phyloP scores from a whole-genome alignment of 2,113 vertebrate genomes.

The Pachycephala philippinensis region DNA sequence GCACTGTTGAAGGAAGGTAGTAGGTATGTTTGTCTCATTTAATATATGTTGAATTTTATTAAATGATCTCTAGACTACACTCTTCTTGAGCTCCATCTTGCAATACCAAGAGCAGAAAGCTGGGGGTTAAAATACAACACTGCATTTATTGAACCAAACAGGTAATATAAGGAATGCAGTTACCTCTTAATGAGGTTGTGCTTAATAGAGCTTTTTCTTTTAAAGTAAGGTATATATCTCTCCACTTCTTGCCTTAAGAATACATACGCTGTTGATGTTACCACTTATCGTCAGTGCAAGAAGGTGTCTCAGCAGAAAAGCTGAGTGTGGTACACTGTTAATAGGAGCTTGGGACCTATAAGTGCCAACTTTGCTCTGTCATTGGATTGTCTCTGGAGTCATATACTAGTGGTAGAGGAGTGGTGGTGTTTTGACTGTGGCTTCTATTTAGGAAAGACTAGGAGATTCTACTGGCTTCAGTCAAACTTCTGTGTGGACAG shows the following conservation, averaged over 20 bases:
- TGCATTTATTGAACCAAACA: neutral
- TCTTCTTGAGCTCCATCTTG: neutral
- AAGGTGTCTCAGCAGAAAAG: neutral
- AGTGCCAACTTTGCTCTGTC: neutral
- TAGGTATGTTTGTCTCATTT: constrained; percentile 77
- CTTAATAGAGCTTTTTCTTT: neutral
- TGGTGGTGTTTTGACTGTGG: neutral
- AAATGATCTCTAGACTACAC: neutral
- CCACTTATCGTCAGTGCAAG: neutral
- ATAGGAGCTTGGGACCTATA: neutral
- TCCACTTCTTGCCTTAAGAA: neutral
- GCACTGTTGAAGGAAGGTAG: constrained; percentile 91
- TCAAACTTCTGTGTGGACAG: neutral
- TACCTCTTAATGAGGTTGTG: neutral
- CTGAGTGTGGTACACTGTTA: neutral
- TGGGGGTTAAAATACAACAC: neutral
- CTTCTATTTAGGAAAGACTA: neutral
- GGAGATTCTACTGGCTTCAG: neutral
- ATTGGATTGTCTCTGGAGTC: neutral
- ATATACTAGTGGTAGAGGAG: neutral
- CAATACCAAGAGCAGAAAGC: neutral
- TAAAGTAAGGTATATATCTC: neutral
- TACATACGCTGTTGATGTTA: neutral
- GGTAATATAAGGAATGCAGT: neutral
- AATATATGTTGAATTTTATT: neutral